Percentiles rank a stretch among this genome's conserved stretches.
Conservation (phyloP, 1,140 invertebrate species). For the Pseudachorutes palmiensis region DNA sequence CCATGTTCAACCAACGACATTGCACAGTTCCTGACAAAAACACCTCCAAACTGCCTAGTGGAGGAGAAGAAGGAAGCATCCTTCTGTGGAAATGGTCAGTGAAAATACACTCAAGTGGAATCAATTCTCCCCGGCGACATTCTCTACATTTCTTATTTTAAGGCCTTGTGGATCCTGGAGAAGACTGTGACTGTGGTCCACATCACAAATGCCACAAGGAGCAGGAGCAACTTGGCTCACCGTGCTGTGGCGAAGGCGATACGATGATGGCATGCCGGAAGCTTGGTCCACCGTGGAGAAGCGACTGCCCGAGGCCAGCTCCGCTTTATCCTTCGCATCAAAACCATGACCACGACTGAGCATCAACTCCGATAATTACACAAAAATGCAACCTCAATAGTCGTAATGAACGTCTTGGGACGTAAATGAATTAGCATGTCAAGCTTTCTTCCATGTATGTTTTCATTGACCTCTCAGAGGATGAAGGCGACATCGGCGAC, state of each 20-base stretch:
- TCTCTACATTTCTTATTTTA: neutral
- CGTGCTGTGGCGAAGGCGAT: neutral
- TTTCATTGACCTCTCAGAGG: no score
- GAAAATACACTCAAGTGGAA: neutral
- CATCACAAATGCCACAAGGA: neutral
- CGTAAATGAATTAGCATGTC: no score
- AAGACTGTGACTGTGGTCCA: neutral
- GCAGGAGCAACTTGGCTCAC: neutral
- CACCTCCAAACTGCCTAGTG: neutral
- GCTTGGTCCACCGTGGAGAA: neutral
- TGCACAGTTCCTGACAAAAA: neutral
- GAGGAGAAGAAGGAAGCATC: neutral
- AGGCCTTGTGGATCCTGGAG: neutral
- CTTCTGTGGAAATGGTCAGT: neutral
- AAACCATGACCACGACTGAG: no score
- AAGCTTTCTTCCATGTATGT: no score
- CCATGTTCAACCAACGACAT: neutral
- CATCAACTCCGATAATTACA: no score
- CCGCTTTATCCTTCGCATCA: no score
- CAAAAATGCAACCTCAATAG: no score
- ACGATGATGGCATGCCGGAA: neutral
- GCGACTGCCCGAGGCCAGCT: neutral
- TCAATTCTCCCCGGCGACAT: neutral
- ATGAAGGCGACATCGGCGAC: no score
- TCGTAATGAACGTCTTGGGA: no score